These are phyloP conservation scores for Drosophila miranda DNA, from an alignment of 1,140 invertebrate species.

Conservation along the genomic window DNA sequence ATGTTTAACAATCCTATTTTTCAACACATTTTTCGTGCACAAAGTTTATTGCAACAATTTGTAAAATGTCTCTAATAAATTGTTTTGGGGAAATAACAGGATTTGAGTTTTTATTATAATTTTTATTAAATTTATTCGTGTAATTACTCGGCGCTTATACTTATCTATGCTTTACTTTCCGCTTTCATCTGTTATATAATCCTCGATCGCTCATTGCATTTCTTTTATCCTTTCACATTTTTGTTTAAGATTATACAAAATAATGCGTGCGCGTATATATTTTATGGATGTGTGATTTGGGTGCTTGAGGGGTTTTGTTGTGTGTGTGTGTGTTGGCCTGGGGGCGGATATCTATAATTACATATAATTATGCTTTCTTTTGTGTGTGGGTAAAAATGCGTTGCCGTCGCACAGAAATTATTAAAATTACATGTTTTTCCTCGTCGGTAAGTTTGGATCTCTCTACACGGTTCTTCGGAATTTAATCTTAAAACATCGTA, in stretches of 20 bases:
- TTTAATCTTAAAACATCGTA: conserved; percentile 36
- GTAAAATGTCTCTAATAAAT: conserved; percentile 31
- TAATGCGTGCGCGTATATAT: conserved; percentile 35
- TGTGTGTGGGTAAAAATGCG: conserved; percentile 37
- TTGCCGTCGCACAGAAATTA: conserved; percentile 49
- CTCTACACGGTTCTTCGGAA: conserved; percentile 19
- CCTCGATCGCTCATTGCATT: conserved; percentile 17
- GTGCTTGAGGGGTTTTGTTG: conserved; percentile 9
- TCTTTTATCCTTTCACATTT: conserved; percentile 46
- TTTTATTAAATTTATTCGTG: conserved; percentile 79
- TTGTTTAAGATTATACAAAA: conserved; percentile 26
- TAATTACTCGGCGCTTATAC: conserved; percentile 71
- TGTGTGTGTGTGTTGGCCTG: conserved; percentile 46
- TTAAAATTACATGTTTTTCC: conserved; percentile 45
- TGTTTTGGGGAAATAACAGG: conserved; percentile 55
- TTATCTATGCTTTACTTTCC: conserved; percentile 40
- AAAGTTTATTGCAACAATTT: conserved; percentile 55
- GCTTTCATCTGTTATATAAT: conserved; percentile 21
- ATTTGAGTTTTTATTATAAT: conserved; percentile 40
- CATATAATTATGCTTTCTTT: conserved; percentile 41
- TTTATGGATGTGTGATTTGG: conserved; percentile 28
- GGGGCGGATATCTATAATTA: conserved; percentile 40
- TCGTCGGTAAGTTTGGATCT: conserved; percentile 25
- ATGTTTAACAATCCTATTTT: not conserved
- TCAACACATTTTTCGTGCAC: conserved; percentile 43